phyloP scores from a whole-genome alignment of 2,113 vertebrate species.

The Acinonyx jubatus region DNA sequence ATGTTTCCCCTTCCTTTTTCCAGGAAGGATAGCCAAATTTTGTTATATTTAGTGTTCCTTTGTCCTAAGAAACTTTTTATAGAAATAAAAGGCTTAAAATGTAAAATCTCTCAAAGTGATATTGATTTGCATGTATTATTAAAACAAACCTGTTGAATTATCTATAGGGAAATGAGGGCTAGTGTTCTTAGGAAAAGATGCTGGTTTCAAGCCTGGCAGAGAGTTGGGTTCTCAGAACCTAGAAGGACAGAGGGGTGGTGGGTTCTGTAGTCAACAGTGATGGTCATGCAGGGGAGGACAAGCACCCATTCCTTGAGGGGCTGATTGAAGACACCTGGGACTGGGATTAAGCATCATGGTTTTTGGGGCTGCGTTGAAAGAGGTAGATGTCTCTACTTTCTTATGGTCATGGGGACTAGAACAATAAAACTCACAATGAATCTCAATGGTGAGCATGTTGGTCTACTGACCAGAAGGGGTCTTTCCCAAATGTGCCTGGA shows the following conservation, averaged over 20 bases:
- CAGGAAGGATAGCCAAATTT: neutral
- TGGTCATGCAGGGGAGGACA: no score
- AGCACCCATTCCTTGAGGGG: neutral
- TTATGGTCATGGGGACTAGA: accelerated
- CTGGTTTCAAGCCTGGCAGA: neutral
- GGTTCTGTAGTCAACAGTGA: neutral
- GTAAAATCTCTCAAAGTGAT: neutral
- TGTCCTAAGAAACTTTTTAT: neutral
- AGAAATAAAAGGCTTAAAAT: neutral
- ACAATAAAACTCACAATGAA: neutral
- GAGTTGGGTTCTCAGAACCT: neutral
- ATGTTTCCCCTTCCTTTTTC: neutral
- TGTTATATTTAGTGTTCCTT: neutral
- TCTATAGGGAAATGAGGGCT: neutral
- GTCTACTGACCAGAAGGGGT: neutral
- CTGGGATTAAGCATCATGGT: neutral
- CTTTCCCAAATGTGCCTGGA: neutral
- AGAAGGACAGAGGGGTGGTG: neutral
- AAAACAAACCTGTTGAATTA: neutral
- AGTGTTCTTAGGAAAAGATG: neutral
- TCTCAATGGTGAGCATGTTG: neutral
- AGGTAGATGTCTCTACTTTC: neutral
- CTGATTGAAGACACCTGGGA: no score
- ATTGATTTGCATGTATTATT: neutral
- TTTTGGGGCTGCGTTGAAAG: neutral